A percentile compares a stretch with the other conserved stretches of the same genome.
phyloP scores from a whole-genome alignment of 2,113 vertebrate genomes.

The Phylloscopus trochiloides region DNA sequence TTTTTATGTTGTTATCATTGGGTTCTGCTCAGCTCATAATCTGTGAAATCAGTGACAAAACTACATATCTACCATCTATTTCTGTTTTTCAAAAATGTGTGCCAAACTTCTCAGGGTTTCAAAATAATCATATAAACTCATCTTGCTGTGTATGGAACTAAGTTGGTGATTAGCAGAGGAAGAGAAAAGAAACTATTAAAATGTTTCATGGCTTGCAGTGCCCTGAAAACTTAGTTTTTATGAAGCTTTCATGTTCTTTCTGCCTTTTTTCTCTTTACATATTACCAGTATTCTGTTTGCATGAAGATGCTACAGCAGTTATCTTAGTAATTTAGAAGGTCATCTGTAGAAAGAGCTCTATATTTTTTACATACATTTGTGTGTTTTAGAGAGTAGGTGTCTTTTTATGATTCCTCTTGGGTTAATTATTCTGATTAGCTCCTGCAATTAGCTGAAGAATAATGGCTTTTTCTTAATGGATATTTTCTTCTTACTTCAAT shows the following conservation, averaged over 20 bases:
- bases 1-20: background rate
- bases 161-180: background rate
- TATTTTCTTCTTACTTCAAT: conserved; percentile 24
- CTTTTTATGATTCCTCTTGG: conserved; percentile 8
- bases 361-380: background rate
- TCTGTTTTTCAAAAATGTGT: background rate
- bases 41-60: background rate
- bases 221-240: background rate
- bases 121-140: background rate
- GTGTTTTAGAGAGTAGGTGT: background rate
- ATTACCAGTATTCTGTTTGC: background rate
- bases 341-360: background rate
- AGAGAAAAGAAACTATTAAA: background rate
- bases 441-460: conserved; percentile 32
- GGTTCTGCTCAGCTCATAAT: background rate
- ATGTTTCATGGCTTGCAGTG: background rate
- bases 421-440: conserved; percentile 45
- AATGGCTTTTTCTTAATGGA: conserved; percentile 34
- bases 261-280: background rate
- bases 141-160: background rate
- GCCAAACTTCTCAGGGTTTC: background rate
- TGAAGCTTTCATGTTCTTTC: background rate
- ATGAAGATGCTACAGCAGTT: background rate
- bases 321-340: background rate
- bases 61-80: background rate